Evolutionary conservation across 2,113 vertebrate species (phyloP).

Genomic region (Pollachius pollachius): DNA sequence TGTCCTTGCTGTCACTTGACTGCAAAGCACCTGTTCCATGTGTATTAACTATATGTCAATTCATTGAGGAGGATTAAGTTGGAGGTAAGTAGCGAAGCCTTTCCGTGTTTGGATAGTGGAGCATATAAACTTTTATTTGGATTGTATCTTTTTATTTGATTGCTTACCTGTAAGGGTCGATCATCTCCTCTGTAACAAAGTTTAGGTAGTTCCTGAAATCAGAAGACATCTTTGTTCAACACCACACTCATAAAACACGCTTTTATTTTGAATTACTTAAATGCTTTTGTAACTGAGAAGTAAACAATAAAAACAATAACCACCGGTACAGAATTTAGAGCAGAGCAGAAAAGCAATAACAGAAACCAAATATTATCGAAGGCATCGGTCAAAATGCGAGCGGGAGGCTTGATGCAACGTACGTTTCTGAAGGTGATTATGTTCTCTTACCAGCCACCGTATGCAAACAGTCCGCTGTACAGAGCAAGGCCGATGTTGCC

Average conservation of each 20-base stretch:
- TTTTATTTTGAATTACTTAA: background rate
- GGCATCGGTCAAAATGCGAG: no score
- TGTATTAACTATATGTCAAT: no score
- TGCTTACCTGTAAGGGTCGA: conserved; percentile 91
- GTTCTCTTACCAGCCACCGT: conserved; percentile 88
- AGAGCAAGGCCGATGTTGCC: conserved; percentile 89
- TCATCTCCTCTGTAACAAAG: conserved; percentile 98
- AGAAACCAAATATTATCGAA: no score
- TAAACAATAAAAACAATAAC: no score
- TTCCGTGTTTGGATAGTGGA: background rate
- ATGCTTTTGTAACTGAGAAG: background rate
- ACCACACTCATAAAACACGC: background rate
- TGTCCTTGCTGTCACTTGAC: no score
- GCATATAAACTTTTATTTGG: background rate
- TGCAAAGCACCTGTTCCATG: no score
- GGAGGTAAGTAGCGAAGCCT: background rate
- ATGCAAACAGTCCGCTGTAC: conserved; percentile 96
- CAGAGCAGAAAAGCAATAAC: background rate
- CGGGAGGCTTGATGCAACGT: background rate
- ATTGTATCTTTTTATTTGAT: background rate
- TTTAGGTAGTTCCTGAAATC: conserved; percentile 95
- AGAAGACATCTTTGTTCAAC: conserved; percentile 3
- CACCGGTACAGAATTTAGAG: background rate
- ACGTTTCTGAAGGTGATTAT: background rate
- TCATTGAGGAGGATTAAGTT: no score